Evolutionary conservation across 2,888 invertebrate genomes (phyloP), one percentile per base, ranked within the genome.

Genomic region (Drosophila affinis): DNA sequence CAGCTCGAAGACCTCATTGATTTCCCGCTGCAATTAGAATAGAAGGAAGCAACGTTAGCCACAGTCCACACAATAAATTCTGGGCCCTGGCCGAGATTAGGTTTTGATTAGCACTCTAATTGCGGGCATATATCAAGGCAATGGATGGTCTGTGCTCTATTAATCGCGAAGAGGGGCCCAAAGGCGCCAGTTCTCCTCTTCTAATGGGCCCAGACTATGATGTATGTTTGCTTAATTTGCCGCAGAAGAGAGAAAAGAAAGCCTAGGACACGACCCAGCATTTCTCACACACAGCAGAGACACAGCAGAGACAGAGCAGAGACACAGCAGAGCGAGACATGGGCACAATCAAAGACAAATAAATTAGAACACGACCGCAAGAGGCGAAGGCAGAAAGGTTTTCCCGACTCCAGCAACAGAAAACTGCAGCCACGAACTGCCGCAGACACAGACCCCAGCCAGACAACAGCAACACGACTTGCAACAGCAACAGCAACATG

Each of bases 1-100:
- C 67, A 91, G 84, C 79, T 92, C 92, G 77, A 92, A 92, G 73
- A 92, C 92, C 84, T 92, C 92, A 85, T 92, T 92, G 87, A 92
- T 92, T 90, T 92, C 92, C 72, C 89, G 89, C 92, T 92, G 88
- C 64, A 87, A 74, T 77, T 75, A 75, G 73, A 77, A 77, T 74
- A 34, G 9, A 56, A 18, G 3, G 24, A 24, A 24, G 24, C 24
- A 24, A 24, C 3, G 21, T 54, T 58, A 49, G 60, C 61, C 51
- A 76, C 29, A 29, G 24, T 24, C 24, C 5, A 24, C 24, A 24
- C 67, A 72, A 81, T 81, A 83, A 76, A 80, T 76, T 74, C 57
- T 47, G 47, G 48, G 46, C 48, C 51, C 48, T 58, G 59, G 57
- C 24, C 24, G 55, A 62, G 77, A 81, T 83, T 78, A 64, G 67